Evolutionary conservation across 2,113 vertebrate genomes (phyloP).

Genomic region (Otocyon megalotis): DNA sequence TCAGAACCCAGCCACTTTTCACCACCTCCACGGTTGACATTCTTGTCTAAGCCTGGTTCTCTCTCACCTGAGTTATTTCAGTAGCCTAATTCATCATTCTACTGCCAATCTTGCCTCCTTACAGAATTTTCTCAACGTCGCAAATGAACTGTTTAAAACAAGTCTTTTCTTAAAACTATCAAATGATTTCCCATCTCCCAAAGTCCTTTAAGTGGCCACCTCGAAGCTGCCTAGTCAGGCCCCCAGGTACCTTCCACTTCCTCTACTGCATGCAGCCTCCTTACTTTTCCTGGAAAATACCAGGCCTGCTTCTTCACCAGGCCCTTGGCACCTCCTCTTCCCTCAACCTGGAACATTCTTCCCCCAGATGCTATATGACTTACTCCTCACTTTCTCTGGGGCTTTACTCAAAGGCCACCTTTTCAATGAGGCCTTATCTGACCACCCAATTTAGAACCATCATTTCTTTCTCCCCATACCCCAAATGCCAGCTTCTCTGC

Average conservation of each 20-base stretch:
- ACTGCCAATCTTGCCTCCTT: background rate
- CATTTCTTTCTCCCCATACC: background rate
- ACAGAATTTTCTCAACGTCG: background rate
- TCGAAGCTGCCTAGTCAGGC: rapidly evolving
- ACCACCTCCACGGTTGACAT: background rate
- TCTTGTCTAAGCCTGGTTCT: background rate
- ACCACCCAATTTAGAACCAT: background rate
- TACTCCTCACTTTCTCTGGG: background rate
- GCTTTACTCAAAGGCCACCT: background rate
- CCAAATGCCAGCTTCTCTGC: background rate
- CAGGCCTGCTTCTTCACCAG: background rate
- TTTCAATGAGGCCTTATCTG: background rate
- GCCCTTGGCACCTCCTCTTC: background rate
- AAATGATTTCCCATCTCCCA: background rate
- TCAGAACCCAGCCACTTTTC: background rate
- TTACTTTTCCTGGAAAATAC: background rate
- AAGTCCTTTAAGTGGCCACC: background rate
- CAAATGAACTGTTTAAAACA: background rate
- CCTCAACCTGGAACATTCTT: background rate
- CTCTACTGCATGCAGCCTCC: background rate
- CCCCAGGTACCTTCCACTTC: rapidly evolving
- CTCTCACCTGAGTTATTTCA: background rate
- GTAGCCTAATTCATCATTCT: background rate
- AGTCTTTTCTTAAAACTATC: background rate
- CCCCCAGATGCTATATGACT: background rate